Evolutionary conservation across 2,113 vertebrate genomes (phyloP).

Genomic region (Tyto alba): DNA sequence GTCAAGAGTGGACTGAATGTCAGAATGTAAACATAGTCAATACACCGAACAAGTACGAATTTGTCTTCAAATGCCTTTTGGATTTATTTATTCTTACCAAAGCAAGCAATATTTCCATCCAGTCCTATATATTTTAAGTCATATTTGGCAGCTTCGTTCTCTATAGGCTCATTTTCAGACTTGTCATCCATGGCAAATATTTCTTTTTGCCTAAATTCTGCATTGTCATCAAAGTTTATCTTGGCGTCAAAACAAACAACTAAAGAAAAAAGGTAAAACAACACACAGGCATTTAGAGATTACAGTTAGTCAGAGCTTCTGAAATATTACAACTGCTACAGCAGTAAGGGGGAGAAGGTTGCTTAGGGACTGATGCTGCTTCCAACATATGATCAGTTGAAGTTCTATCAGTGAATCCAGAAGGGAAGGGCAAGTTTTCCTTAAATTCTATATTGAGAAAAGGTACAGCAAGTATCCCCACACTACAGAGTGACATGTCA

Average conservation of each 20-base stretch:
- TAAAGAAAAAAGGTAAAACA: slow-evolving; percentile 54
- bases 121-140: slow-evolving; percentile 97
- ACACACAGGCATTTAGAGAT: not conserved
- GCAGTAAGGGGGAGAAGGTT: not conserved
- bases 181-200: slow-evolving; percentile 97
- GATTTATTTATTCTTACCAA: slow-evolving; percentile 78
- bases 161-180: slow-evolving; percentile 90
- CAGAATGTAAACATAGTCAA: not conserved
- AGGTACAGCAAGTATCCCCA: not conserved
- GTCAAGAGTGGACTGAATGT: not conserved
- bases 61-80: not conserved
- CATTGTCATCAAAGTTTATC: slow-evolving; percentile 99
- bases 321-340: not conserved
- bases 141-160: slow-evolving; percentile 91
- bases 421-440: not conserved
- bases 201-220: slow-evolving; percentile 94
- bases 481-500: not conserved
- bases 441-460: not conserved
- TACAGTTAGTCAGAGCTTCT: not conserved
- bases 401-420: not conserved
- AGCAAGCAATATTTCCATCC: slow-evolving; percentile 98
- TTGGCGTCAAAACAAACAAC: slow-evolving; percentile 99
- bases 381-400: not conserved
- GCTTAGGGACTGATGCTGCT: not conserved
- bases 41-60: not conserved